A percentile compares a stretch with the other conserved stretches of the same genome.
These are phyloP conservation scores for Latrodectus geometricus DNA, from an alignment of 1,140 invertebrate genomes.

Conservation along the genomic window DNA sequence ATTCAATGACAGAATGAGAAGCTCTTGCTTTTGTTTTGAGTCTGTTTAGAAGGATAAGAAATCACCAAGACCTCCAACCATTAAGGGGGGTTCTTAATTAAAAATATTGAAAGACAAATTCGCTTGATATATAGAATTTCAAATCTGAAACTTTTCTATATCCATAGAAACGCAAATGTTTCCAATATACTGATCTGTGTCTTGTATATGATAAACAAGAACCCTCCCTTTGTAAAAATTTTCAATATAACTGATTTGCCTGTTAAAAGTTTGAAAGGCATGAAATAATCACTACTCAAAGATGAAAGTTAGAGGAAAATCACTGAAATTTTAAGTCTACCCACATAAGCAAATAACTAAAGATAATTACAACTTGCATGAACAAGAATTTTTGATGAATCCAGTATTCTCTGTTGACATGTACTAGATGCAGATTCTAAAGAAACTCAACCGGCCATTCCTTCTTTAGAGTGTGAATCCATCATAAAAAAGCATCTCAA, in stretches of 20 bases:
- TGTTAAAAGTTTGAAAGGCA: background rate
- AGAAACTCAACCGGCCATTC: conserved; percentile 2
- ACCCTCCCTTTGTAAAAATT: background rate
- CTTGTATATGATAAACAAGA: background rate
- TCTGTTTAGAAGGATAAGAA: too few relatives aligned
- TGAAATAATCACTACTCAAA: background rate
- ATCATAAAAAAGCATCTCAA: conserved; percentile 9
- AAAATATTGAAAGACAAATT: conserved; percentile 69
- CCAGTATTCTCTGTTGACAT: background rate
- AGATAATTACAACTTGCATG: background rate
- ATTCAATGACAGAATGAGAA: too few relatives aligned
- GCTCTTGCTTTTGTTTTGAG: too few relatives aligned
- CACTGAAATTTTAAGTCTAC: background rate
- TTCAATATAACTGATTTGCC: background rate
- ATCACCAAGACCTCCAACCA: too few relatives aligned
- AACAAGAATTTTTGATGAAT: conserved; percentile 5
- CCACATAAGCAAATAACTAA: background rate
- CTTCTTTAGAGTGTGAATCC: background rate
- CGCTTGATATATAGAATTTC: conserved; percentile 71
- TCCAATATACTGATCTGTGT: conserved; percentile 67
- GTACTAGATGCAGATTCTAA: background rate
- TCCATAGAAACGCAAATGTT: conserved; percentile 66
- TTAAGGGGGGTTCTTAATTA: conserved; percentile 70
- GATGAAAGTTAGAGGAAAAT: conserved; percentile 5
- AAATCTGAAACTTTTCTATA: conserved; percentile 69